Evolutionary conservation across 1,140 invertebrate species (phyloP).

Genomic region (Drosophila bipectinata): DNA sequence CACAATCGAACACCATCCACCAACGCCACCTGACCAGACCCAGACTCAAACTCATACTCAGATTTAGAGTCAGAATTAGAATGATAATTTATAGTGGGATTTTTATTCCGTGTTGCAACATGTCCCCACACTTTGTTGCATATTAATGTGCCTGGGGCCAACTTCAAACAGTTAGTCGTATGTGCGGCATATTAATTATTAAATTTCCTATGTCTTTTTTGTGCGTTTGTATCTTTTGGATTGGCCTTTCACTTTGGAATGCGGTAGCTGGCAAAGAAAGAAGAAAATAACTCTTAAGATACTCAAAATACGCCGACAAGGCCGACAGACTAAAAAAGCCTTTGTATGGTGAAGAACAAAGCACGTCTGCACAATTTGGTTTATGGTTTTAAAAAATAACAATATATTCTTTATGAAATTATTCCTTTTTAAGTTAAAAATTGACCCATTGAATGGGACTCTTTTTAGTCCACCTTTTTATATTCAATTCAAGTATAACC

Average conservation of each 20-base stretch:
- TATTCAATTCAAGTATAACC: background rate
- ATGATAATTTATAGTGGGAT: conserved; percentile 40
- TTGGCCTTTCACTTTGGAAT: conserved; percentile 76
- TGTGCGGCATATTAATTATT: conserved; percentile 78
- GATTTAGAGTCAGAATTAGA: conserved; percentile 15
- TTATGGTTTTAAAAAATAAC: background rate
- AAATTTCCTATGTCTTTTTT: conserved; percentile 58
- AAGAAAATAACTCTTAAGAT: conserved; percentile 40
- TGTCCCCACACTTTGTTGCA: conserved; percentile 50
- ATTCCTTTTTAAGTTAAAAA: background rate
- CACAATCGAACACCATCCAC: conserved; percentile 18
- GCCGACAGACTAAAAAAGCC: conserved; percentile 1
- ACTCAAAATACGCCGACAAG: conserved; percentile 43
- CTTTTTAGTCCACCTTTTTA: background rate
- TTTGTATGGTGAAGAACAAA: background rate
- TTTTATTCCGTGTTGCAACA: conserved; percentile 17
- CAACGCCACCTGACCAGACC: conserved; percentile 38
- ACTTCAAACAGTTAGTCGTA: conserved; percentile 67
- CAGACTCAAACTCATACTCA: background rate
- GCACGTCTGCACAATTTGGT: background rate
- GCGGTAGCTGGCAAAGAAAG: conserved; percentile 63
- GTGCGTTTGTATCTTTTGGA: conserved; percentile 34
- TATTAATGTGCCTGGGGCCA: conserved; percentile 57
- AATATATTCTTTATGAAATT: background rate
- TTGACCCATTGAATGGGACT: too few relatives aligned